These are phyloP conservation scores for Herpetotheres cachinnans DNA, from an alignment of 2,113 vertebrate genomes.

Conservation along the genomic window DNA sequence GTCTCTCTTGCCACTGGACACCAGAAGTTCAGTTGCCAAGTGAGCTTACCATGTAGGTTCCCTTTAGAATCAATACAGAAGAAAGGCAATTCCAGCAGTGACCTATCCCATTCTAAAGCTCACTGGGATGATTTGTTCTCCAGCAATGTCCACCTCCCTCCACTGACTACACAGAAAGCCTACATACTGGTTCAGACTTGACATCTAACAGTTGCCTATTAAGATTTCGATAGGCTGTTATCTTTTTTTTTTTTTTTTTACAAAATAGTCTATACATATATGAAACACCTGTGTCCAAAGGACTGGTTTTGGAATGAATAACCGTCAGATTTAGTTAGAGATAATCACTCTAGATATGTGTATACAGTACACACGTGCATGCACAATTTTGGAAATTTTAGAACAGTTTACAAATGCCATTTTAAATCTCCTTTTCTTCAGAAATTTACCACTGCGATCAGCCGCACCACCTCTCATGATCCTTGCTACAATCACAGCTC, in stretches of 20 bases:
- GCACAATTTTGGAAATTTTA: background rate
- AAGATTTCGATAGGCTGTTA: background rate
- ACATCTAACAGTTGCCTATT: background rate
- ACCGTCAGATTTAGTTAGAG: background rate
- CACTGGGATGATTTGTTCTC: background rate
- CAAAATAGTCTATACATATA: background rate
- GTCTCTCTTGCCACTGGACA: background rate
- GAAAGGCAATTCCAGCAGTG: background rate
- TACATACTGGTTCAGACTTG: background rate
- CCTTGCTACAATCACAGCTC: conserved; percentile 90
- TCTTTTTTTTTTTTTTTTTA: background rate
- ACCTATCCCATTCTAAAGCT: background rate
- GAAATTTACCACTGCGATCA: conserved; percentile 86
- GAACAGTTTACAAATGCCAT: background rate
- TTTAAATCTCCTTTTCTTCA: background rate
- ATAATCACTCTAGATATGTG: background rate
- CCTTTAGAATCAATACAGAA: background rate
- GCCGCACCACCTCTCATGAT: conserved; percentile 95
- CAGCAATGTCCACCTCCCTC: background rate
- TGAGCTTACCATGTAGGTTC: background rate
- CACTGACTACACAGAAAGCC: background rate
- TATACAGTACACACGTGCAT: accelerated
- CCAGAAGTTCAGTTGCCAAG: background rate
- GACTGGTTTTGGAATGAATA: background rate
- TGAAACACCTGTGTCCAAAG: background rate